Base-by-base conservation (phyloP, 2,113 vertebrate species). In the Myanophis thanlyinensis region DNA sequence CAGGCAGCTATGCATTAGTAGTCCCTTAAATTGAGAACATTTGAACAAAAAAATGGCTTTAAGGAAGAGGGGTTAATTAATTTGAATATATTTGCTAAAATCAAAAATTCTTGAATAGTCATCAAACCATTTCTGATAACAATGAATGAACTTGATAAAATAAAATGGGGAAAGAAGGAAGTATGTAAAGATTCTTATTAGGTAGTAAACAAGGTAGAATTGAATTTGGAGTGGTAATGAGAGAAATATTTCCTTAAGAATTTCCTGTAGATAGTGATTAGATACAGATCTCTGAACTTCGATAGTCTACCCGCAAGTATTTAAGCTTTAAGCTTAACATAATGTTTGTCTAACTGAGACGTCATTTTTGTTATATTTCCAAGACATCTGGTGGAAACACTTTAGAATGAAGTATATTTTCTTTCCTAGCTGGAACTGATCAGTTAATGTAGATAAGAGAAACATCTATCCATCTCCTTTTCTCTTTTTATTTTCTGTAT, bases 261-360 rank as follows among this genome's bases (percentile, higher is more conserved):
- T 95, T 95, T 95, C 94, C 89, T 94, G 93, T 93, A 95, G 96
- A 95, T 95, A 93, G 90, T 95, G 95, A 96, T 95, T 96, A 91
- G 93, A 92, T 96, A 89, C 85, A 94, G 80, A 96, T 96, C 94
- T 96, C 91, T 96, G 95, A 95, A 96, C 95, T 97, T 96, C 62
- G 94, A 88, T 95, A 92, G 95, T 67, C 93, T 93, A 88, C 89
- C 91, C 91, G 91, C 91, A 95, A 94, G 91, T 92, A 91, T 93
- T 92, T 95, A 89, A 94, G 92, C 92, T 92, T 87, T 94, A 93
- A 96, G 85, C 56, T 95, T 89, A 96, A 3, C 0, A 0, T 10
- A 59, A 12, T 96, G 89, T 96, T 96, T 95, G 48, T 93, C 62
- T 96, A 94, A 95, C 85, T 86, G 92, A 73, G 46, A 46, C 90